These are phyloP conservation scores for Lomographa bimaculata DNA, from an alignment of 2,888 invertebrate species.

Conservation along the genomic window DNA sequence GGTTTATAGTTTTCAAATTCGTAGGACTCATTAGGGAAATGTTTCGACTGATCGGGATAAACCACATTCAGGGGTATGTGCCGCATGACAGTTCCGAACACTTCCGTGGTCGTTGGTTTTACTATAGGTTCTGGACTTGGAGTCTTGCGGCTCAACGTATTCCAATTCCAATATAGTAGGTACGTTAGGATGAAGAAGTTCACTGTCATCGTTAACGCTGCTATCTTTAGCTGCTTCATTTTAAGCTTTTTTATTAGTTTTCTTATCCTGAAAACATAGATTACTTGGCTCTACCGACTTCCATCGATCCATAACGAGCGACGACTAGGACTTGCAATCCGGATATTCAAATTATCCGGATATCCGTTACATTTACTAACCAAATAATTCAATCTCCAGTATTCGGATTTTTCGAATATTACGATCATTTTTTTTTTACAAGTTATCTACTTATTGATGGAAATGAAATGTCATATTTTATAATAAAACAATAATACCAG, in stretches of 20 bases:
- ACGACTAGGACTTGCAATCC: no score
- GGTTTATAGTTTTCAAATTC: slow-evolving; percentile 43
- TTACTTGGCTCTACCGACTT: no score
- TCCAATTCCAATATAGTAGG: slow-evolving; percentile 46
- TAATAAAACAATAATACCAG: no score
- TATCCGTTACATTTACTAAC: no score
- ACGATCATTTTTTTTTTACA: no score
- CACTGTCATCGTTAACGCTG: slow-evolving; percentile 35
- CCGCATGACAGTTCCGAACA: slow-evolving; percentile 42
- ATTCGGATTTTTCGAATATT: no score
- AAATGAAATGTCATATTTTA: no score
- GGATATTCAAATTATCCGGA: no score
- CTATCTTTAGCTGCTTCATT: slow-evolving; percentile 51
- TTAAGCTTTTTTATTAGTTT: slow-evolving; percentile 45
- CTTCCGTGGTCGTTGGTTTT: slow-evolving; percentile 12
- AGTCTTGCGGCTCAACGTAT: slow-evolving; percentile 1
- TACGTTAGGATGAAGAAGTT: slow-evolving; percentile 45
- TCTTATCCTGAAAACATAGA: slow-evolving; percentile 53
- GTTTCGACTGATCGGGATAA: slow-evolving; percentile 39
- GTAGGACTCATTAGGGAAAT: slow-evolving; percentile 40
- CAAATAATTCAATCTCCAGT: no score
- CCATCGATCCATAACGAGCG: no score
- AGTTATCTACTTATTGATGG: no score
- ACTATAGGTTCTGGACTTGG: slow-evolving; percentile 3
- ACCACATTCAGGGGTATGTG: slow-evolving; percentile 47